These are phyloP conservation scores for Motacilla tschutschensis DNA, from an alignment of 2,113 vertebrate species.

Conservation along the genomic window DNA sequence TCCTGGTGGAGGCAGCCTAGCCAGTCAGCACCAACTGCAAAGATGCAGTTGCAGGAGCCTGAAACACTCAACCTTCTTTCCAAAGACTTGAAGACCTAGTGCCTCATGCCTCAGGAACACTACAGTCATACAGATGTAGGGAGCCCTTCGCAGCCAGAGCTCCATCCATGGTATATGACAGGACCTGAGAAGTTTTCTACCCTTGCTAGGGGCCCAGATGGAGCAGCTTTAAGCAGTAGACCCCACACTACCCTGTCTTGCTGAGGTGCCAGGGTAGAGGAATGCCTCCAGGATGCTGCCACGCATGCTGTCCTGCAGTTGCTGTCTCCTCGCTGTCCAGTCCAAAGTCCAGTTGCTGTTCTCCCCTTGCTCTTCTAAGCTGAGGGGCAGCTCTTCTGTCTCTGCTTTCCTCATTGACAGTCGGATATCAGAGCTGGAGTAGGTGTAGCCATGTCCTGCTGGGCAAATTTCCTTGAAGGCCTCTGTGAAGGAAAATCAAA, in stretches of 20 bases:
- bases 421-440: constrained; percentile 83
- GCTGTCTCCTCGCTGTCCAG: constrained; percentile 38
- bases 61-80: background rate
- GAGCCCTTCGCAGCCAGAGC: background rate
- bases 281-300: constrained; percentile 30
- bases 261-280: background rate
- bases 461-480: constrained; percentile 94
- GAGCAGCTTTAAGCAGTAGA: background rate
- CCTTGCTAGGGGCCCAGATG: background rate
- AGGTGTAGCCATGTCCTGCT: constrained; percentile 93
- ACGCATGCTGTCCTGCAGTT: constrained; percentile 33
- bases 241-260: constrained; percentile 57
- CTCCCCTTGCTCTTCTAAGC: constrained; percentile 53
- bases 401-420: constrained; percentile 85
- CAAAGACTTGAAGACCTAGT: background rate
- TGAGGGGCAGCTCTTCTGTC: constrained; percentile 78
- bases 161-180: background rate
- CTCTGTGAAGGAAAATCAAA: constrained; percentile 65
- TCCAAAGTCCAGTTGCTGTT: constrained; percentile 3
- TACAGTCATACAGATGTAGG: background rate
- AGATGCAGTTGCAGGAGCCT: background rate
- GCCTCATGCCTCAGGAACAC: background rate
- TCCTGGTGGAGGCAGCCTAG: background rate
- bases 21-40: background rate
- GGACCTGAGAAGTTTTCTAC: background rate